phyloP scores from a whole-genome alignment of 2,888 invertebrate genomes.

The Melangyna quadrimaculata region DNA sequence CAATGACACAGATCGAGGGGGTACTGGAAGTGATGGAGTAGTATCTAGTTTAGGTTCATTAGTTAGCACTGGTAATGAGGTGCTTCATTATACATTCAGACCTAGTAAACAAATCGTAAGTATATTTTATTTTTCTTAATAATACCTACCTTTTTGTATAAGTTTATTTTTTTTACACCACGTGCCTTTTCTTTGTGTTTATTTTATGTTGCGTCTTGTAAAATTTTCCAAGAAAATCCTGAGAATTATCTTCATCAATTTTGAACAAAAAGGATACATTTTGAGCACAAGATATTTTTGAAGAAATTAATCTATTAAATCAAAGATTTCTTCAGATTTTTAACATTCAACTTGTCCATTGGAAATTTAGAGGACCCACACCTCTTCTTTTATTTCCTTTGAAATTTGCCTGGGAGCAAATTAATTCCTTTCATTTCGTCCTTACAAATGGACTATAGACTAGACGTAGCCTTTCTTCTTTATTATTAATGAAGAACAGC shows the following conservation, averaged over 20 bases:
- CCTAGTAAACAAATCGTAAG: constrained; percentile 82
- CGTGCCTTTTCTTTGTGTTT: neutral
- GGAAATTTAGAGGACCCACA: neutral
- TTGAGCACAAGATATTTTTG: neutral
- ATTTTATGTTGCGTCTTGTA: neutral
- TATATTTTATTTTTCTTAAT: constrained; percentile 72
- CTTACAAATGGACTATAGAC: constrained; percentile 46
- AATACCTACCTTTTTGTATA: neutral
- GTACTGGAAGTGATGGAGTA: constrained; percentile 73
- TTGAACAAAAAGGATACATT: neutral
- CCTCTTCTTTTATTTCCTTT: neutral
- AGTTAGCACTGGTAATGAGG: constrained; percentile 79
- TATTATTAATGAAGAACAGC: constrained; percentile 39
- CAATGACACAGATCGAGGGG: constrained; percentile 77
- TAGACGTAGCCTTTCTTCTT: constrained; percentile 26
- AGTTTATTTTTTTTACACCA: neutral
- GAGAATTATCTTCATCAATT: neutral
- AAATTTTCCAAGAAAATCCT: neutral
- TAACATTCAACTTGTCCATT: neutral
- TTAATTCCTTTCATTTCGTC: constrained; percentile 44
- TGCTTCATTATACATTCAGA: constrained; percentile 81
- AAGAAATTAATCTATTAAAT: constrained; percentile 4
- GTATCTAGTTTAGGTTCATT: constrained; percentile 76
- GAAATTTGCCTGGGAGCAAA: constrained; percentile 26
- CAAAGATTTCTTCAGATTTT: neutral